Evolutionary conservation across 2,113 vertebrate genomes (phyloP), one percentile per base, ranked within the genome.

Genomic region (Cheilinus undulatus): DNA sequence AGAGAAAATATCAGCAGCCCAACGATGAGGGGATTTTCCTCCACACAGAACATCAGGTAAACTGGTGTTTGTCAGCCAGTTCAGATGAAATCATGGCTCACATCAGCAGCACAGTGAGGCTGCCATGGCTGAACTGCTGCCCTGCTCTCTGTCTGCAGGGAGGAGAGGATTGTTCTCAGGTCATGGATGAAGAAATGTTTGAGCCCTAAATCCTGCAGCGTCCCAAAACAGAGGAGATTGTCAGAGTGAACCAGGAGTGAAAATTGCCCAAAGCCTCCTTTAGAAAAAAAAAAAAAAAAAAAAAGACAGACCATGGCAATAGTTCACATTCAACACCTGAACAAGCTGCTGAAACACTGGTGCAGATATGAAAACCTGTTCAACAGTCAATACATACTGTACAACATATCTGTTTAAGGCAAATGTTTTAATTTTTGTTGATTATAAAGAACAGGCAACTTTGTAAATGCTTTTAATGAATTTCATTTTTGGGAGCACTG

Each of bases 181-280:
- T 82, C 71, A 78, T 46, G 72, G 73, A 71, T 83, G 49, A 80
- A 69, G 32, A 46, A 48, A 72, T 52, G 60, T 53, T 64, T 74
- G 68, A 76, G 67, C 52, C 71, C n/a, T 32, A 70, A 66, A 62
- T 52, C 70, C 54, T 51, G 54, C 5, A 1, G 46, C 38, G 52
- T 73, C 57, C 77, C 62, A 68, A 61, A 48, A 56, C 77, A 65
- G 66, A 71, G 63, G 19, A 68, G 69, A 48, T 46, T 72, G 42
- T 49, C 30, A 49, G n/a, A 36, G 72, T 69, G 77, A 73, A 34
- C 34, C 22, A 20, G 40, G 66, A 60, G 53, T 60, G 22, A 54
- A 66, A 66, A 66, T 27, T 66, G 40, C 60, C 26, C 46, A 43
- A 61, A 81, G 50, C 34, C 60, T 54, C 24, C 20, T 12, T 38